Evolutionary conservation across 2,888 invertebrate species (phyloP), one percentile per base, ranked within the genome.

Genomic region (Biston stratarius): DNA sequence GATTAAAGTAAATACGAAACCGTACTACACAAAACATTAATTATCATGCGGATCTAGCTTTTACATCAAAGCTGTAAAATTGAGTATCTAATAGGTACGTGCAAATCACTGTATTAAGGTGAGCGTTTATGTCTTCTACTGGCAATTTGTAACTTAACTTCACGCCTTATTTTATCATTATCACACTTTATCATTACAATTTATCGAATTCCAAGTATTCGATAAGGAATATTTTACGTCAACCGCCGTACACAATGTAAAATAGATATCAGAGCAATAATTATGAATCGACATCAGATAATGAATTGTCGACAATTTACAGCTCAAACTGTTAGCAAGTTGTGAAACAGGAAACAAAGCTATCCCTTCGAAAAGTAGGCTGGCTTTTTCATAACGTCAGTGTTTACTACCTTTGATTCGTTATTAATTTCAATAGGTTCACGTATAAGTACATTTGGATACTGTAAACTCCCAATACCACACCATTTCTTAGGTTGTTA

Each of bases 201-300:
- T 75, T 76, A 80, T 78, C 73, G 64, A 80, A 76, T 78, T 77
- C 76, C 77, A 77, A 81, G 75, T 77, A 79, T 77, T 70, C 61
- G 77, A 81, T 80, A 78, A 71, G 72, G 68, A 72, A 79, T 75
- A 77, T 73, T 79, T 81, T 77, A 81, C 77, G 73, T 70, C 74
- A 67, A 65, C 58, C 60, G 49, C 66, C 33, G 61, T 70, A 72
- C 70, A 70, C 70, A 71, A 76, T 71, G 71, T 73, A 73, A 76
- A 75, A 69, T 72, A 74, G 69, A 72, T 69, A 71, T 75, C 74
- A 63, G 69, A 45, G 69, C 68, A 73, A 71, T 73, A 70, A 73
- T 75, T 77, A 74, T 69, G 64, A 71, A 73, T 70, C 70, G 71
- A 69, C 74, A 73, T 70, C 64, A 67, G 69, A 70, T 69, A 74